A percentile compares a stretch with the other conserved stretches of the same genome.
phyloP scores from a whole-genome alignment of 2,113 vertebrate genomes.

The Pagrus major region DNA sequence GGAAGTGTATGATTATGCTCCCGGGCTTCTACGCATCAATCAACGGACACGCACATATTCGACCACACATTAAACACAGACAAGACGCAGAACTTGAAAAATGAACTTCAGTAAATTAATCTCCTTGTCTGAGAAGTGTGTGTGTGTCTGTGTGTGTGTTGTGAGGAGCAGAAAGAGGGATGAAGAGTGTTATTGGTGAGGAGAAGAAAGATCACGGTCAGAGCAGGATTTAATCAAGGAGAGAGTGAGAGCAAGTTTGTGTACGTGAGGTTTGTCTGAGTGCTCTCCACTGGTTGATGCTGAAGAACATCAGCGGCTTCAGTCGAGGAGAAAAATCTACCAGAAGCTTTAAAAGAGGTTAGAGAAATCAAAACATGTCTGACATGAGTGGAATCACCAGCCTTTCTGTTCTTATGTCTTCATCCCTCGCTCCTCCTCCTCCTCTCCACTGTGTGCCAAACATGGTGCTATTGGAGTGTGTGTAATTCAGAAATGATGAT shows the following conservation, averaged over 20 bases:
- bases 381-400: conserved; percentile 9
- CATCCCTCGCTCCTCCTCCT: conserved; percentile 11
- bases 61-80: conserved; percentile 66
- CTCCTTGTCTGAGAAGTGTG: conserved; percentile 54
- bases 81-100: conserved; percentile 74
- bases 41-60: conserved; percentile 51
- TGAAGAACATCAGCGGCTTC: conserved; percentile 17
- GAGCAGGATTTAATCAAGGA: conserved; percentile 74
- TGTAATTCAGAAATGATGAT: conserved; percentile 10
- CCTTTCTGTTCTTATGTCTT: conserved; percentile 21
- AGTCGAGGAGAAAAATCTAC: not conserved
- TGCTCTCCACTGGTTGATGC: conserved; percentile 15
- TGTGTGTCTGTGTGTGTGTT: conserved; percentile 39
- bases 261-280: conserved; percentile 23
- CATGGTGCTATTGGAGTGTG: not conserved
- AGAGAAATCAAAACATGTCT: conserved; percentile 23
- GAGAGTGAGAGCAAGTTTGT: conserved; percentile 40
- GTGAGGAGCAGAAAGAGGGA: too few species aligned
- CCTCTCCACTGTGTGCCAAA: conserved; percentile 16
- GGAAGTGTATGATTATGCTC: conserved; percentile 83
- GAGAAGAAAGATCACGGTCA: conserved; percentile 66
- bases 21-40: conserved; percentile 74
- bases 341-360: conserved; percentile 24
- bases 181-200: too few species aligned
- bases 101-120: conserved; percentile 81